phyloP scores from a whole-genome alignment of 2,113 vertebrate species.

The Todiramphus saurophagus region DNA sequence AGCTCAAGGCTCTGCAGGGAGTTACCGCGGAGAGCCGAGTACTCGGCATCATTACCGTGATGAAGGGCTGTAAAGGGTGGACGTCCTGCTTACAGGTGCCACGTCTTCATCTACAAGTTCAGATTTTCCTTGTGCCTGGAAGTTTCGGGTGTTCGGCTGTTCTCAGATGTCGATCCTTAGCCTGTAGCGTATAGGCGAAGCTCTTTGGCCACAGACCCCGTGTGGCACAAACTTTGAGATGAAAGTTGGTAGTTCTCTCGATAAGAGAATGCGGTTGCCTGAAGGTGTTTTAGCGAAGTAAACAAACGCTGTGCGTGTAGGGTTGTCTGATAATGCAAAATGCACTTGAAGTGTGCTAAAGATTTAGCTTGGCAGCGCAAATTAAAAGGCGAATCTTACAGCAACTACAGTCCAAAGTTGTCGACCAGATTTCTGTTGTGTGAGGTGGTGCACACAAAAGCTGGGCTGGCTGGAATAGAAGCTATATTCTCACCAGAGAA shows the following conservation, averaged over 20 bases:
- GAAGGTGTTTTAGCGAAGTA: background rate
- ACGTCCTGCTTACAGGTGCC: accelerated
- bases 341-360: accelerated
- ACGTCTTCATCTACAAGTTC: accelerated
- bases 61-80: background rate
- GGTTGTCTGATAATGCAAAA: background rate
- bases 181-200: background rate
- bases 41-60: background rate
- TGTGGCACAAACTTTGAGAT: background rate
- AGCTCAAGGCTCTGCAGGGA: background rate
- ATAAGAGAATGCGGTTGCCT: background rate
- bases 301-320: accelerated
- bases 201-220: accelerated
- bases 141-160: background rate
- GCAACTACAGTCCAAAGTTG: accelerated
- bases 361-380: background rate
- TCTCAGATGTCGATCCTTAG: background rate
- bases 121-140: accelerated
- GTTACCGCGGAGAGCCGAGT: accelerated
- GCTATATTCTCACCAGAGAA: background rate
- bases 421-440: background rate
- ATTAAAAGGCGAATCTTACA: background rate
- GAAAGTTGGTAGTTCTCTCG: background rate
- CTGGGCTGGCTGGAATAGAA: background rate
- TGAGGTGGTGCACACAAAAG: background rate